Evolutionary conservation across 2,797 vertebrate species (phyloP).

Genomic region (Morelia viridis): DNA sequence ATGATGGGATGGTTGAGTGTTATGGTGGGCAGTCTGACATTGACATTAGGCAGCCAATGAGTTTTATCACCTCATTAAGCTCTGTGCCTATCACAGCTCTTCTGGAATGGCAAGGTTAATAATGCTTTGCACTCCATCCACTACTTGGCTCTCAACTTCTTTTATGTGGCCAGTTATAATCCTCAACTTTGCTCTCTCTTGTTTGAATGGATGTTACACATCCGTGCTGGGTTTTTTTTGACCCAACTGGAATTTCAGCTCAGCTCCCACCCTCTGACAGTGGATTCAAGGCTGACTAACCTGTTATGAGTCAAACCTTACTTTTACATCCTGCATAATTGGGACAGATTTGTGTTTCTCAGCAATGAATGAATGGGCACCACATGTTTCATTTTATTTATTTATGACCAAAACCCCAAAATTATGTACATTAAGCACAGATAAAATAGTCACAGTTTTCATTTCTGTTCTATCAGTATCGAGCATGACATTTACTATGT

Average conservation of each 20-base stretch:
- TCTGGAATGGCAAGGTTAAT: not conserved
- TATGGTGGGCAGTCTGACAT: not conserved
- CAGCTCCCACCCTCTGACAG: not conserved
- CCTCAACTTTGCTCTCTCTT: not conserved
- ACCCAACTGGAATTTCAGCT: not conserved
- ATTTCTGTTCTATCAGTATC: not conserved
- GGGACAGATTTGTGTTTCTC: not conserved
- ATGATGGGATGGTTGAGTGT: not conserved
- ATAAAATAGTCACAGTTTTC: not conserved
- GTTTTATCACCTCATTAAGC: not conserved
- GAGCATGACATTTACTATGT: not conserved
- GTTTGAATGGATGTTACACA: not conserved
- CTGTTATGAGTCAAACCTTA: not conserved
- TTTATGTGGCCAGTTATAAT: not conserved
- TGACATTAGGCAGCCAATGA: not conserved
- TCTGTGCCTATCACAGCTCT: not conserved
- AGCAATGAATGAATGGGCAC: not conserved
- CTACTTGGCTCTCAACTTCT: not conserved
- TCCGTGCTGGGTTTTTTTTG: not conserved
- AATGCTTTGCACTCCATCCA: not conserved
- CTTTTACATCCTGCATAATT: not conserved
- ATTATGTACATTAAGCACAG: not conserved
- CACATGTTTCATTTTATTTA: not conserved
- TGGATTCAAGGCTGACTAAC: not conserved
- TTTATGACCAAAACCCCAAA: not conserved